Evolutionary conservation across 2,113 vertebrate species (phyloP).

Genomic region (Lagopus muta): DNA sequence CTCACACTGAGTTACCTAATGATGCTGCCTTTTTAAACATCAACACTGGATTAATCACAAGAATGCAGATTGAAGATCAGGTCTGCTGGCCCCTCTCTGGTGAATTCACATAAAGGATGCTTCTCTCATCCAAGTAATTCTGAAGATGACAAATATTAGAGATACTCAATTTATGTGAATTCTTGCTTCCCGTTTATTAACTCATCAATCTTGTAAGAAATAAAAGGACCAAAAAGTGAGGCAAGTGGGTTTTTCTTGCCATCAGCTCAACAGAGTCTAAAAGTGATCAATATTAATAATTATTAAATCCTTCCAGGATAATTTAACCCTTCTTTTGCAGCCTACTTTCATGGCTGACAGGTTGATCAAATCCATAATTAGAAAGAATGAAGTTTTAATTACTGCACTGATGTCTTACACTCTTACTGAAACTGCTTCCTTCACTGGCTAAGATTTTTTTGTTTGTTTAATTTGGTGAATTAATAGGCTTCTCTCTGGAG

Average conservation of each 20-base stretch:
- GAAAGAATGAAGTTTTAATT: constrained; percentile 40
- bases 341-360: background rate
- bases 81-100: constrained; percentile 50
- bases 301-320: constrained; percentile 60
- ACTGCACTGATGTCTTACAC: background rate
- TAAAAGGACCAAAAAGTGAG: constrained; percentile 69
- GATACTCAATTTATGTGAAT: constrained; percentile 81
- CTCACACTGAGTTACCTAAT: constrained; percentile 35
- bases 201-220: constrained; percentile 82
- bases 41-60: constrained; percentile 72
- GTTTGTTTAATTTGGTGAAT: constrained; percentile 15
- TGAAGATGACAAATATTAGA: constrained; percentile 82
- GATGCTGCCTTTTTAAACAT: constrained; percentile 54
- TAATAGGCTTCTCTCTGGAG: background rate
- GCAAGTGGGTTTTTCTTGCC: constrained; percentile 72
- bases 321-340: constrained; percentile 71
- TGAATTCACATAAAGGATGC: constrained; percentile 79
- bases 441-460: background rate
- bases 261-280: constrained; percentile 63
- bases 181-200: constrained; percentile 81
- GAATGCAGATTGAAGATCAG: constrained; percentile 46
- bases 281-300: constrained; percentile 81
- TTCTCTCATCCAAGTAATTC: constrained; percentile 77
- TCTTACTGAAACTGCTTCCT: background rate
- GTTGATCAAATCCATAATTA: constrained; percentile 43